These are phyloP conservation scores for Acromyrmex echinatior DNA, from an alignment of 1,140 invertebrate species.

Conservation along the genomic window DNA sequence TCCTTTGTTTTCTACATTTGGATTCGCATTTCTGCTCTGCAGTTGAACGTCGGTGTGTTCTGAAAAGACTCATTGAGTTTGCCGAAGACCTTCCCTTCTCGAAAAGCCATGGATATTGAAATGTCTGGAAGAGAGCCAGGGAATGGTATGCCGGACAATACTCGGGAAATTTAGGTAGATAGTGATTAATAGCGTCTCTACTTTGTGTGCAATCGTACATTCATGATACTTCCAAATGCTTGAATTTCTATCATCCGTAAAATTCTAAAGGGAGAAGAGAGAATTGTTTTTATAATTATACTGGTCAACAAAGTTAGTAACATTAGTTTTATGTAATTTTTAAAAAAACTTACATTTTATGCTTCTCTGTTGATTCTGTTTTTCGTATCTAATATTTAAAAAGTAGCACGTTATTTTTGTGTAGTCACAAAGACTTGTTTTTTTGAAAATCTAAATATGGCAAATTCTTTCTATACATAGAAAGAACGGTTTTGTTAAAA, in stretches of 20 bases:
- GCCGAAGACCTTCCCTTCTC: background rate
- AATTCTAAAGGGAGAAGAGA: background rate
- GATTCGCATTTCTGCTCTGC: constrained; percentile 28
- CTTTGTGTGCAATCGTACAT: background rate
- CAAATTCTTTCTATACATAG: no score
- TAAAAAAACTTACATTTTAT: no score
- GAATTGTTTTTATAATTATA: background rate
- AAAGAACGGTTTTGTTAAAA: no score
- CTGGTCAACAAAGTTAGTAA: no score
- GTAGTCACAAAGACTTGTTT: no score
- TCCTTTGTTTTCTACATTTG: background rate
- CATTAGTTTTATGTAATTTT: no score
- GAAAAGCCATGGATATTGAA: constrained; percentile 52
- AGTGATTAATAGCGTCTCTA: constrained; percentile 45
- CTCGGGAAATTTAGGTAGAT: constrained; percentile 40
- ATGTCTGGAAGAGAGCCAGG: constrained; percentile 61
- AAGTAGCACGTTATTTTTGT: no score
- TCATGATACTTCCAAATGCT: constrained; percentile 1
- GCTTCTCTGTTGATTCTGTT: no score
- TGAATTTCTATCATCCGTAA: background rate
- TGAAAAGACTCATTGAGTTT: constrained; percentile 26
- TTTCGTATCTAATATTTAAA: no score
- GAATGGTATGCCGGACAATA: constrained; percentile 44
- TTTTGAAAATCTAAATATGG: no score
- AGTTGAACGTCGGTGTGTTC: background rate